Percentiles rank a stretch among this genome's conserved stretches.
Evolutionary conservation across 2,113 vertebrate species (phyloP).

Genomic region (Corythaeola cristata): DNA sequence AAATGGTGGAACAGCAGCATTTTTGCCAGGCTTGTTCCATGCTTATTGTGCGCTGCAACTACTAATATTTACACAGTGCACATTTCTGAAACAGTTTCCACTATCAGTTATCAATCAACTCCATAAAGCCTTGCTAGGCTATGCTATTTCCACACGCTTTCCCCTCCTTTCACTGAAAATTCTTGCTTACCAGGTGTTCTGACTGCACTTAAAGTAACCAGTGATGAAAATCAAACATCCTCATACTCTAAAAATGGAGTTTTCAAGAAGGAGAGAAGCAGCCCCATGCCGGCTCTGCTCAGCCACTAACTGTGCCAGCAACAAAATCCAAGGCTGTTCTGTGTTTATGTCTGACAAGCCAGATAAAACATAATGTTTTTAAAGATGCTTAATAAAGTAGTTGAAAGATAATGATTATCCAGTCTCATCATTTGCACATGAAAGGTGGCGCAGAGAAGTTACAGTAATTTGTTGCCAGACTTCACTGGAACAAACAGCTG

Average conservation of each 20-base stretch:
- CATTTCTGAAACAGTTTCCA: background rate
- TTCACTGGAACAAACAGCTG: conserved; percentile 34
- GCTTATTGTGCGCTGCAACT: background rate
- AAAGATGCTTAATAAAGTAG: conserved; percentile 39
- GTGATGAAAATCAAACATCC: background rate
- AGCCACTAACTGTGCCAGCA: background rate
- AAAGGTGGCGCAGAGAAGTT: conserved; percentile 30
- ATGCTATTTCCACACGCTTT: background rate
- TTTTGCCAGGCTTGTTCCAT: background rate
- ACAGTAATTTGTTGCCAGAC: conserved; percentile 28
- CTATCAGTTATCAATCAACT: background rate
- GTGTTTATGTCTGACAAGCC: conserved; percentile 7
- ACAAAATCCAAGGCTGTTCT: conserved; percentile 16
- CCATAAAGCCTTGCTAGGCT: background rate
- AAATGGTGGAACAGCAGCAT: background rate
- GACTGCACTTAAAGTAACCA: background rate
- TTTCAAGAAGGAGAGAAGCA: background rate
- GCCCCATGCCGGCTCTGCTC: background rate
- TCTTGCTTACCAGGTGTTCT: background rate
- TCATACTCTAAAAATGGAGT: background rate
- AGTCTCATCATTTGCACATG: conserved; percentile 50
- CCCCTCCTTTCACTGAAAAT: background rate
- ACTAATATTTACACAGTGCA: background rate
- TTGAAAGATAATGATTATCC: conserved; percentile 11
- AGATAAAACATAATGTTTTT: conserved; percentile 16